These are phyloP conservation scores for Melinaea menophilus DNA, from an alignment of 2,888 invertebrate genomes.

Conservation along the genomic window DNA sequence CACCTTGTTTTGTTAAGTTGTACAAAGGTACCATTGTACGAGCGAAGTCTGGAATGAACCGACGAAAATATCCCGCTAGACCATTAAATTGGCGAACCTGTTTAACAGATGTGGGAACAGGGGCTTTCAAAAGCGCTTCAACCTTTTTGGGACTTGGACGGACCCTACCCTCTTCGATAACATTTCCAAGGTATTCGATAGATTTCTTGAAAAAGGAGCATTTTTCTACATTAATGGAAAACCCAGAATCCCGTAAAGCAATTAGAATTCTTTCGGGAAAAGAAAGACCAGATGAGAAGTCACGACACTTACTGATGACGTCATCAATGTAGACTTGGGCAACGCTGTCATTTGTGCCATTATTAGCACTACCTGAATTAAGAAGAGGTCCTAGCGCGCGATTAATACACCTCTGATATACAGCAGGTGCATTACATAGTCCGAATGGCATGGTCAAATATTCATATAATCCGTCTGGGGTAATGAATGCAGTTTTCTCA, in stretches of 20 bases:
- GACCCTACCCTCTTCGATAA: no score
- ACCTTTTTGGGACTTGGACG: no score
- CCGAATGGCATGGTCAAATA: constrained; percentile 12
- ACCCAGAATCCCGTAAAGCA: constrained; percentile 20
- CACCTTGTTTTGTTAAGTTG: constrained; percentile 20
- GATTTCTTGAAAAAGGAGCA: constrained; percentile 31
- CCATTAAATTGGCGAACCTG: constrained; percentile 37
- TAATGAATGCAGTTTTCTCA: constrained; percentile 6
- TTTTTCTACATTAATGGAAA: constrained; percentile 35
- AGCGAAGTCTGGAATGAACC: constrained; percentile 25
- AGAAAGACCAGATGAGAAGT: no score
- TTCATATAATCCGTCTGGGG: constrained; percentile 15
- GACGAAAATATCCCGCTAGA: constrained; percentile 28
- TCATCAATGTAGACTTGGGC: no score
- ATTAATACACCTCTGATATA: neutral
- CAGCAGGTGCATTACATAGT: neutral
- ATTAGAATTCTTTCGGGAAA: no score
- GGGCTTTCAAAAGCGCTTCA: no score
- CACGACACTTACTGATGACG: no score
- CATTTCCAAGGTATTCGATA: no score
- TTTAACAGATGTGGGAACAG: no score
- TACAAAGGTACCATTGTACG: constrained; percentile 10
- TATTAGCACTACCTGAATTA: no score
- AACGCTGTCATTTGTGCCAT: constrained; percentile 10
- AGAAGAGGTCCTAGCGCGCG: constrained; percentile 18